Conservation (phyloP, 2,797 vertebrate genomes). For the Lepilemur septentrionalis region DNA sequence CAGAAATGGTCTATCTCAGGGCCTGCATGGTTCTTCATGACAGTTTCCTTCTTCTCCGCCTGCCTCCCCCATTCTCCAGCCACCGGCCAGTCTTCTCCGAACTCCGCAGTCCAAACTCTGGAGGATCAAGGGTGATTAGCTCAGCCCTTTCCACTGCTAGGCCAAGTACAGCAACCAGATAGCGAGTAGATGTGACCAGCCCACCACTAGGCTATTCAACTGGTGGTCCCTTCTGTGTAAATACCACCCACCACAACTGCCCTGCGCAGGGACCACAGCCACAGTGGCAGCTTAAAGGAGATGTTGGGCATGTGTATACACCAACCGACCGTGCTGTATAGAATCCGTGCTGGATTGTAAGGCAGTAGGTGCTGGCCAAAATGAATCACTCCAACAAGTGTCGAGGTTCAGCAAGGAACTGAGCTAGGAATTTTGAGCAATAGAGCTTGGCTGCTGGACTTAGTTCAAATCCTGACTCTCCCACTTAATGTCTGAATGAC, state of each 20-base stretch:
- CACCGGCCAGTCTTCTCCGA: neutral
- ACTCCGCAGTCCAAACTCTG: neutral
- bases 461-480: neutral
- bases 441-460: neutral
- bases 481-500: neutral
- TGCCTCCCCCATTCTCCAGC: neutral
- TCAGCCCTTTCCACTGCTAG: neutral
- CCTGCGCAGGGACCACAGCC: rapidly evolving
- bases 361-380: neutral
- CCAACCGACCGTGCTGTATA: neutral
- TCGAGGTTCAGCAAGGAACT: neutral
- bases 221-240: neutral
- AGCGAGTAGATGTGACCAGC: neutral
- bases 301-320: rapidly evolving
- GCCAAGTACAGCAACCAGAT: neutral
- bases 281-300: neutral
- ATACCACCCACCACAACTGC: neutral
- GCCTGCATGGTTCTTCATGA: neutral
- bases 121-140: neutral
- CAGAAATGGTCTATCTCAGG: neutral
- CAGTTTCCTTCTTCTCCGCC: neutral
- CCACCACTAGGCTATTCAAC: too few relatives aligned
- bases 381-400: neutral
- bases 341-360: too few relatives aligned
- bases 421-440: neutral